phyloP scores from a whole-genome alignment of 2,113 vertebrate species.

The Aphelocoma coerulescens region DNA sequence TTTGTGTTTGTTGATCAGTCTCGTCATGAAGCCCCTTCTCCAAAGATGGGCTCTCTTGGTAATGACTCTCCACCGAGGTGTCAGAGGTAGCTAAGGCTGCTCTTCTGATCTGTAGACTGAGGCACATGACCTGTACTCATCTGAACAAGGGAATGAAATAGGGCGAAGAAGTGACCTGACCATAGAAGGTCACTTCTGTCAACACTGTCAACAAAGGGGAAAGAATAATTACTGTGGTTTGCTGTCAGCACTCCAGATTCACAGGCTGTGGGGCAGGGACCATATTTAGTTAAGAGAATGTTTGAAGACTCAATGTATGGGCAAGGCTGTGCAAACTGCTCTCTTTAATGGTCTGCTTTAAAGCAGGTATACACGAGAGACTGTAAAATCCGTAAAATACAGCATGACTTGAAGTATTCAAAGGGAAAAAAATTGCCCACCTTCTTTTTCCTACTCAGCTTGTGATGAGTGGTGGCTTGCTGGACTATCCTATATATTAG shows the following conservation, averaged over 20 bases:
- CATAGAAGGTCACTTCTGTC: not conserved
- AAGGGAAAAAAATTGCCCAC: not conserved
- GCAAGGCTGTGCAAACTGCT: not conserved
- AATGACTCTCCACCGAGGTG: not conserved
- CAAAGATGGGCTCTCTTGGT: not conserved
- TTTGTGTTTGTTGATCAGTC: not conserved
- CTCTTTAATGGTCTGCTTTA: not conserved
- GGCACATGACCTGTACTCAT: not conserved
- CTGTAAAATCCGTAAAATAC: not conserved
- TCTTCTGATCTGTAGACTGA: not conserved
- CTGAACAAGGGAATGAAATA: not conserved
- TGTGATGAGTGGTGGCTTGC: not conserved
- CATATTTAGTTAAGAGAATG: not conserved
- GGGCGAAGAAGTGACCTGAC: not conserved
- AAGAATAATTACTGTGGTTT: constrained; percentile 30
- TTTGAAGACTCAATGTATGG: not conserved
- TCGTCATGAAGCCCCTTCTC: not conserved
- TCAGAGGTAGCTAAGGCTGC: not conserved
- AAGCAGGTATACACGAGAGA: not conserved
- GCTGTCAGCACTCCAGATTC: constrained; percentile 3
- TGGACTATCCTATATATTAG: not conserved
- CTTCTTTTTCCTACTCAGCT: not conserved
- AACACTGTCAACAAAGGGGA: not conserved
- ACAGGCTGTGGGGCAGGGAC: not conserved
- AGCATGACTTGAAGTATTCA: not conserved